A percentile compares a stretch with the other conserved stretches of the same genome.
Conservation (phyloP, 2,113 vertebrate genomes). For the Podarcis muralis region DNA sequence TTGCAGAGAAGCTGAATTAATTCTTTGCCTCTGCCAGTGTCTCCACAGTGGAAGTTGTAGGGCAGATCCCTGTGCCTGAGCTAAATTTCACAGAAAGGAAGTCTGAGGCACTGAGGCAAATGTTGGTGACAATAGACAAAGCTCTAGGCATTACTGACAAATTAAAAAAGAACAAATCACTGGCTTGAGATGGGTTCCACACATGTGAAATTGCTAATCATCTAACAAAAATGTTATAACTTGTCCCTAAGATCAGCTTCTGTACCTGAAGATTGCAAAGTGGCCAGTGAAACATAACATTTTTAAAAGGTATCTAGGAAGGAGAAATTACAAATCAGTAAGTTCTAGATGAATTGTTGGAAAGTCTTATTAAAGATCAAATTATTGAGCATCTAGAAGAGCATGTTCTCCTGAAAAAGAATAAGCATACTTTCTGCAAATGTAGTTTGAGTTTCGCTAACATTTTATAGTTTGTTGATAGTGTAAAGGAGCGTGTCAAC, state of each 20-base stretch:
- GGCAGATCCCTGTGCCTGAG: background rate
- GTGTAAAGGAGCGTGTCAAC: background rate
- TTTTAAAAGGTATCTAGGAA: background rate
- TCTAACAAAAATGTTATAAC: background rate
- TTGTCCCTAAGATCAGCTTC: background rate
- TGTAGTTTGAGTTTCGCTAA: background rate
- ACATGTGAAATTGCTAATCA: background rate
- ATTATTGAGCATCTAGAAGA: background rate
- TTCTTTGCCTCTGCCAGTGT: background rate
- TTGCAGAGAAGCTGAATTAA: background rate
- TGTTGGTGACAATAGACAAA: background rate
- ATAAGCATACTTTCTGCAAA: background rate
- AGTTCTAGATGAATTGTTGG: background rate
- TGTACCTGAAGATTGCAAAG: background rate
- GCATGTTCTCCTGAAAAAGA: background rate
- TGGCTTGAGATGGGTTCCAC: background rate
- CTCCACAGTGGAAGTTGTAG: background rate
- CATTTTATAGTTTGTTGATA: background rate
- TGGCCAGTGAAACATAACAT: background rate
- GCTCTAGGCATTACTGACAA: background rate
- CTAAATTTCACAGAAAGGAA: background rate
- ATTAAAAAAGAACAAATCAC: background rate
- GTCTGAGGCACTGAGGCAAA: background rate
- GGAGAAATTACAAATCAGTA: background rate
- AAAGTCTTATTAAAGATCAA: background rate